Evolutionary conservation across 2,113 vertebrate species (phyloP), one percentile per base, ranked within the genome.

Genomic region (Lates calcarifer): DNA sequence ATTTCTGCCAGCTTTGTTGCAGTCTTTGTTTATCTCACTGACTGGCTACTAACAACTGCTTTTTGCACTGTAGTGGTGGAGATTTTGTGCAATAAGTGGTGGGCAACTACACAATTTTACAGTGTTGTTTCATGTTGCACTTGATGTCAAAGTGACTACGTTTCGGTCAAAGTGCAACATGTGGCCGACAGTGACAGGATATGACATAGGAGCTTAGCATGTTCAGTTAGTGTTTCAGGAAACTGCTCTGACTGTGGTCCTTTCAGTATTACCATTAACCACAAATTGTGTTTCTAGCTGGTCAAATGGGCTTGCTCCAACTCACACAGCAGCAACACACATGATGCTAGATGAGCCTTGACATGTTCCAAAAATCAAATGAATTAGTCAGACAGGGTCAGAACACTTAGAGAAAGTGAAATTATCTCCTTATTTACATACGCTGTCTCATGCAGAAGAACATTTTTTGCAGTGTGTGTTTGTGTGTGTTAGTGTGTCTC

Each of bases 401-500:
- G 18, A 49, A 11, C 10, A 9, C 41, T 28, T 28, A 11, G 24
- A 31, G 2, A 70, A 26, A 33, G 11, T 20, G 17, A 66, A 13
- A 60, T 58, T 18, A 58, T 74, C 41, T 72, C 57, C 67, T 31
- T 24, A 43, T 56, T 64, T 37, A 43, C 17, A 47, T 20, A 18
- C 43, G 20, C 17, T 5, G 4, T 47, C 43, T 18, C 6, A 17
- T 49, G 43, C 18, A 68, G 51, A 53, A 17, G 22, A 39, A 3
- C 18, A 4, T 24, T 60, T 29, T n/a, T 47, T 51, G 18, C 12
- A 37, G 13, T 24, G 18, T 26, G 14, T 58, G 15, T n/a, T n/a
- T 18, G 60, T 35, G 45, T 45, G 45, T 28, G 62, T 61, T 7
- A 17, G 47, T 35, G 63, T 31, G 8, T 73, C 96, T 96, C 88